Percentiles rank a stretch among this genome's conserved stretches.
Conservation (phyloP, 2,888 invertebrate species). For the Petrophora chlorosata region DNA sequence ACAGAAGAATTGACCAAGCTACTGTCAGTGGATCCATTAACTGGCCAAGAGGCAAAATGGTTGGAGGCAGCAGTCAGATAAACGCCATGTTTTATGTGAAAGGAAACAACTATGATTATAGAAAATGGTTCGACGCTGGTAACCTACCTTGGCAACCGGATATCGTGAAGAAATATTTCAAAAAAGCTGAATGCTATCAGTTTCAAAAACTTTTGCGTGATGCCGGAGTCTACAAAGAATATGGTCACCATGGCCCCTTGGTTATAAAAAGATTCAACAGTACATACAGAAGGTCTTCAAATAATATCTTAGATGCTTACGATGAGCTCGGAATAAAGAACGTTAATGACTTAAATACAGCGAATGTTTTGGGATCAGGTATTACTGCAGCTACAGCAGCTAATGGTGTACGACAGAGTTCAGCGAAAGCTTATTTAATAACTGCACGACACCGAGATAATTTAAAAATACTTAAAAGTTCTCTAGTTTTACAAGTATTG, state of each 20-base stretch:
- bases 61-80: constrained; percentile 83
- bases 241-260: constrained; percentile 73
- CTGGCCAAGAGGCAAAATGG: constrained; percentile 86
- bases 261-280: constrained; percentile 70
- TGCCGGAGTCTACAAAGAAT: constrained; percentile 43
- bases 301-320: constrained; percentile 60
- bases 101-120: constrained; percentile 77
- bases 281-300: constrained; percentile 55
- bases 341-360: constrained; percentile 66
- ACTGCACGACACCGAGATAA: constrained; percentile 18
- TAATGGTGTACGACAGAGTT: constrained; percentile 58
- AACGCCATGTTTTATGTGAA: constrained; percentile 84
- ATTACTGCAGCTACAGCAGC: constrained; percentile 66
- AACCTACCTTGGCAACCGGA: constrained; percentile 82
- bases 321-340: constrained; percentile 68
- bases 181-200: constrained; percentile 78
- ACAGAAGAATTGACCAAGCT: constrained; percentile 88
- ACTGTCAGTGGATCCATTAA: constrained; percentile 52
- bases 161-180: constrained; percentile 74
- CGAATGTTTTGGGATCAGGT: constrained; percentile 73
- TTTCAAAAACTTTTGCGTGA: constrained; percentile 42
- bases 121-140: constrained; percentile 78
- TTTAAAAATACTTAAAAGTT: constrained; percentile 67
- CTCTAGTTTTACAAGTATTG: constrained; percentile 75
- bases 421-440: constrained; percentile 13